Evolutionary conservation across 2,797 vertebrate species (phyloP).

Genomic region (Amblyopsis hoosieri): DNA sequence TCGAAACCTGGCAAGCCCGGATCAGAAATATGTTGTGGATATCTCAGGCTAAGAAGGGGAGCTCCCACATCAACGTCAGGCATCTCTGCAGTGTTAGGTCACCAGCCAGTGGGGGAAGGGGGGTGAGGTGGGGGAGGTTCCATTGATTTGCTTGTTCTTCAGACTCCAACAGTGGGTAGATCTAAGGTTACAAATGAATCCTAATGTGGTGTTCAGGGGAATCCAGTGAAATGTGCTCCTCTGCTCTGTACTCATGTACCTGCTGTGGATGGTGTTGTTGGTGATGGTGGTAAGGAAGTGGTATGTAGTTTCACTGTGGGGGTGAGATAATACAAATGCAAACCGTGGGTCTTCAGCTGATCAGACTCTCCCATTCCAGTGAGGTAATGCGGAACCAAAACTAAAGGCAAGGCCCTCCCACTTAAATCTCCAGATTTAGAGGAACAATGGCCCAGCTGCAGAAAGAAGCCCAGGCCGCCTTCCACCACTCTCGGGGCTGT

Average conservation of each 20-base stretch:
- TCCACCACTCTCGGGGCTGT: constrained; percentile 33
- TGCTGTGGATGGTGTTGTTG: not conserved
- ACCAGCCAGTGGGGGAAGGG: constrained; percentile 29
- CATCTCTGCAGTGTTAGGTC: constrained; percentile 64
- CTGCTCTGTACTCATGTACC: not conserved
- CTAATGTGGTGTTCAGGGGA: constrained; percentile 9
- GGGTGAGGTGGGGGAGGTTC: no score
- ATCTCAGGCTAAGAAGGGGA: constrained; percentile 59
- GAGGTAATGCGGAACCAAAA: constrained; percentile 51
- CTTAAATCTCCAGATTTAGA: constrained; percentile 40
- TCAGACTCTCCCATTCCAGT: constrained; percentile 30
- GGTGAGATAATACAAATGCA: constrained; percentile 11
- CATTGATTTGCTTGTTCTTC: constrained; percentile 5
- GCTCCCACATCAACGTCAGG: constrained; percentile 64
- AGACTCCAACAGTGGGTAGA: constrained; percentile 21
- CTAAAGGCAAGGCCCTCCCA: constrained; percentile 51
- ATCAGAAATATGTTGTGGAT: constrained; percentile 69
- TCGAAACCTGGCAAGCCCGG: constrained; percentile 78
- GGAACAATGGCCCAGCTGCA: constrained; percentile 68
- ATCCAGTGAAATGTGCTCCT: not conserved
- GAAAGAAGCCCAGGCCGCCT: constrained; percentile 47
- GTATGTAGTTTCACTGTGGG: not conserved
- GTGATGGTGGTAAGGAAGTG: not conserved
- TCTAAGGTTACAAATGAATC: constrained; percentile 28
- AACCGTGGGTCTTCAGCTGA: constrained; percentile 10